Evolutionary conservation across 2,888 invertebrate genomes (phyloP).

Genomic region (Limnephilus lunatus): DNA sequence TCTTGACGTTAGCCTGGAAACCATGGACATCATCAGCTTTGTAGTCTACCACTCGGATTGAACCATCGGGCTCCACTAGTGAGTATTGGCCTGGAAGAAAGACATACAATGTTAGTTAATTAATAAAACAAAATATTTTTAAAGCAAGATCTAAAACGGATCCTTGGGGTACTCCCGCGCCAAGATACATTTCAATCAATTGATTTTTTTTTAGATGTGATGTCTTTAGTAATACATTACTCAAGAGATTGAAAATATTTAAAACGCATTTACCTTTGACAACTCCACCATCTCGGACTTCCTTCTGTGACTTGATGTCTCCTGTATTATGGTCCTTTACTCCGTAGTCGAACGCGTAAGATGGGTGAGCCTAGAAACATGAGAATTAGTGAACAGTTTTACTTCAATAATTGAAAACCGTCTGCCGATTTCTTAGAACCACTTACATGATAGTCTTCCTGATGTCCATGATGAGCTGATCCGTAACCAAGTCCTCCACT

Average conservation of each 20-base stretch:
- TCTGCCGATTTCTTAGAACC: neutral
- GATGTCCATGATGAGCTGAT: conserved; percentile 29
- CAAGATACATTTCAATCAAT: neutral
- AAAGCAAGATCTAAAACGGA: neutral
- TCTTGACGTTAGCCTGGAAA: conserved; percentile 64
- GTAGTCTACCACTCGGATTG: conserved; percentile 64
- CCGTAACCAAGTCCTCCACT: conserved; percentile 23
- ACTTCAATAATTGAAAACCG: neutral
- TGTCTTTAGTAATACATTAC: neutral
- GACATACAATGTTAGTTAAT: neutral
- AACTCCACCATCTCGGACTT: conserved; percentile 69
- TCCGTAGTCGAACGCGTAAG: conserved; percentile 71
- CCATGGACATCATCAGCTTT: conserved; percentile 63
- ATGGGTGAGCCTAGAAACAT: conserved; percentile 61
- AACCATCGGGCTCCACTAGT: conserved; percentile 65
- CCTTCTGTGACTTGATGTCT: conserved; percentile 70
- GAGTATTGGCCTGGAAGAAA: conserved; percentile 62
- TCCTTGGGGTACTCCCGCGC: neutral
- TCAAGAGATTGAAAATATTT: neutral
- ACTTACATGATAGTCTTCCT: neutral
- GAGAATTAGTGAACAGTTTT: neutral
- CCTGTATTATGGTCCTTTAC: conserved; percentile 71
- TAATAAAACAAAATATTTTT: neutral
- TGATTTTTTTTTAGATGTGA: no score
- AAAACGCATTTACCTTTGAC: conserved; percentile 59